Base-by-base conservation (phyloP, 1,140 invertebrate genomes). In the Drosophila lowei region DNA sequence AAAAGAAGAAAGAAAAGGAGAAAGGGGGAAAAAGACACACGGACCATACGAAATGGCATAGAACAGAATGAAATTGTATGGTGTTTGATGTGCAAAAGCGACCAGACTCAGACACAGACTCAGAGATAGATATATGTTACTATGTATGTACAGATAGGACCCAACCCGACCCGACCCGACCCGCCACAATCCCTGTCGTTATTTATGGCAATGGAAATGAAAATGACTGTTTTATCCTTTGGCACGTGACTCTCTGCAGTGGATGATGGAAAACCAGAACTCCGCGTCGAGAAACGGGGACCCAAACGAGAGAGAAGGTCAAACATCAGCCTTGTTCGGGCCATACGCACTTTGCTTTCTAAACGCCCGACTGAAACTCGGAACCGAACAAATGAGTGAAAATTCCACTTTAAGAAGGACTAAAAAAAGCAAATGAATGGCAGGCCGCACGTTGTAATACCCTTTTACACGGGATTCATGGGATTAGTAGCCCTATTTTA, bases 171-270 rank as follows among this genome's bases (percentile, higher is more conserved):
- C 23, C 23, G 2, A 38, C 11, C 11, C 34, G 0, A 38, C 34
- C 21, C 34, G 13, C 5, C 34, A 34, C 62, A 68, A 68, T 67
- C 65, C 65, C 65, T 50, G 64, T 70, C 70, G 71, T 76, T 79
- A 72, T 83, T 79, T 84, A 76, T 70, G 66, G 66, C 64, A 61
- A 70, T 77, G 73, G 54, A 67, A 68, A 60, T 57, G 61, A 50
- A 57, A 59, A 67, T 68, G 62, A 77, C 78, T 77, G 55, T 58
- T 65, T 77, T 57, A 63, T 80, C 72, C 61, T 64, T 72, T 67
- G 72, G 76, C 79, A 85, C 79, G 80, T 84, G 79, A 85, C 80
- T 75, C 56, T 42, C 13, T 30, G 21, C 53, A 8, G 23, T 23
- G 15, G 52, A 56, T 50, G 47, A 44, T 72, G 68, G 52, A n/a